A percentile compares a stretch with the other conserved stretches of the same genome.
Conservation (phyloP, 1,140 invertebrate species). For the Conus betulinus region DNA sequence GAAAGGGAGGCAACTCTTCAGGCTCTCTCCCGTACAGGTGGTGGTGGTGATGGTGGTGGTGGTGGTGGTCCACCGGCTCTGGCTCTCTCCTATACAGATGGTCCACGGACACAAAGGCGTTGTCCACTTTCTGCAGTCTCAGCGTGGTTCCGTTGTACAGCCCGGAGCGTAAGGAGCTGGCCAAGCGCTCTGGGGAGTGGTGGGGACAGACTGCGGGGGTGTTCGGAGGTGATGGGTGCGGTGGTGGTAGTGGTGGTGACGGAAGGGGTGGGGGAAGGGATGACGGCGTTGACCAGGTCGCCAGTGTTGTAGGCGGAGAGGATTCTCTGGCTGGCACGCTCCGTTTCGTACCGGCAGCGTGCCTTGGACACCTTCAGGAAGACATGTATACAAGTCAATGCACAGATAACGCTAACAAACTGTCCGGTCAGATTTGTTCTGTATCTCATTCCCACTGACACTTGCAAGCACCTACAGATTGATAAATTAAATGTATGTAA, state of each 20-base stretch:
- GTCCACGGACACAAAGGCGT: neutral
- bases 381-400: neutral
- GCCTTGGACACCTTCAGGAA: constrained; percentile 5
- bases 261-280: neutral
- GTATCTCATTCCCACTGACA: too few species aligned
- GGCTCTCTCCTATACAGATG: neutral
- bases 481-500: too few species aligned
- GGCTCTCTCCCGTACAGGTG: neutral
- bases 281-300: constrained; percentile 22
- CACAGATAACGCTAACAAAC: too few species aligned
- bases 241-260: neutral
- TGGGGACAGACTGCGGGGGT: neutral
- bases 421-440: too few species aligned
- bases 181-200: neutral
- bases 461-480: too few species aligned
- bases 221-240: too few species aligned
- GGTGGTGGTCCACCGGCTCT: neutral
- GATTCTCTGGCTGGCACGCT: constrained; percentile 21
- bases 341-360: constrained; percentile 19
- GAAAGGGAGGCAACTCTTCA: neutral
- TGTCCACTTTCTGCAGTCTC: neutral
- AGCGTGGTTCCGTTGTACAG: neutral
- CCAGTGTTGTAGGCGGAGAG: constrained; percentile 29
- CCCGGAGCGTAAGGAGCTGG: neutral
- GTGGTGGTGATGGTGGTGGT: too few species aligned